A percentile compares a stretch with the other conserved stretches of the same genome.
Evolutionary conservation across 2,888 invertebrate genomes (phyloP).

Genomic region (Apodemia zela): DNA sequence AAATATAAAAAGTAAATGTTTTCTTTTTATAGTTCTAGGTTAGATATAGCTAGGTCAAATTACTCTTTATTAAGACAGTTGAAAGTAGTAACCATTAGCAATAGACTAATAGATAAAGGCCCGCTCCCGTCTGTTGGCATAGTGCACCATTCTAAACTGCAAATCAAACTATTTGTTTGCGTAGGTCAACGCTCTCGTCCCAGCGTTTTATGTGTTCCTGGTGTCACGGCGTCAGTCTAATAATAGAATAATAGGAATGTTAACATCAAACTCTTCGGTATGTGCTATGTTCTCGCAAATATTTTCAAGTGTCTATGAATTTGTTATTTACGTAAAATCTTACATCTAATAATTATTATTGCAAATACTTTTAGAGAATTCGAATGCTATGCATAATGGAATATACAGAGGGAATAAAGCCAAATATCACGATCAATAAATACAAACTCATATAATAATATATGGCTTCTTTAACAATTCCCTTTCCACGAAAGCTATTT

Average conservation of each 20-base stretch:
- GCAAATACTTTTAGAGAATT: too few relatives aligned
- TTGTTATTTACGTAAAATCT: too few relatives aligned
- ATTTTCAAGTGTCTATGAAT: constrained; percentile 40
- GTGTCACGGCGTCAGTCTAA: constrained; percentile 75
- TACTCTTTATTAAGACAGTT: not conserved
- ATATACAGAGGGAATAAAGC: too few relatives aligned
- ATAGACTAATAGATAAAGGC: constrained; percentile 8
- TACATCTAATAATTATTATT: too few relatives aligned
- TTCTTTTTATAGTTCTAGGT: not conserved
- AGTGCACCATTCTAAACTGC: constrained; percentile 70
- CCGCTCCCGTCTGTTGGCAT: constrained; percentile 54
- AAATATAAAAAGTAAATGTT: too few relatives aligned
- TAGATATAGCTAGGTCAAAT: not conserved
- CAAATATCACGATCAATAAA: too few relatives aligned
- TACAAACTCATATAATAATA: too few relatives aligned
- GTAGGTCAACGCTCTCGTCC: constrained; percentile 70
- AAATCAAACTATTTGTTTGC: constrained; percentile 75
- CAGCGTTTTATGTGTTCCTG: constrained; percentile 74
- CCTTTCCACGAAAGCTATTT: too few relatives aligned
- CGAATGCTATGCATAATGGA: too few relatives aligned
- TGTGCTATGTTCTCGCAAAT: constrained; percentile 52
- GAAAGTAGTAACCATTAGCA: constrained; percentile 1
- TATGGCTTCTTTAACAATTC: too few relatives aligned
- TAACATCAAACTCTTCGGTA: constrained; percentile 63
- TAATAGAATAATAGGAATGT: constrained; percentile 75